phyloP scores from a whole-genome alignment of 2,888 invertebrate genomes.

The Xylota sylvarum region DNA sequence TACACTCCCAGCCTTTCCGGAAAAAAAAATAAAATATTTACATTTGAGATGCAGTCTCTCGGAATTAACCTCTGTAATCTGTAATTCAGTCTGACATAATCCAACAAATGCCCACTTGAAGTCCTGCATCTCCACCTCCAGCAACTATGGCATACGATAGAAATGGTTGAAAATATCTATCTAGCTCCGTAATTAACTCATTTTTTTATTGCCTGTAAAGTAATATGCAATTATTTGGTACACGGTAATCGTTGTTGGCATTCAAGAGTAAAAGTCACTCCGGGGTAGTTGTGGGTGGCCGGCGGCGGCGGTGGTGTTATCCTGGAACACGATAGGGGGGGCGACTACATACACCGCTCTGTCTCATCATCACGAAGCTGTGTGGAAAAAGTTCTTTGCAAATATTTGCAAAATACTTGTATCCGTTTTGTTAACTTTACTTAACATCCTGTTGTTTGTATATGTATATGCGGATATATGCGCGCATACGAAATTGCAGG shows the following conservation, averaged over 20 bases:
- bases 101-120: constrained; percentile 72
- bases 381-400: constrained; percentile 76
- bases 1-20: not conserved
- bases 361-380: constrained; percentile 27
- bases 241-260: constrained; percentile 73
- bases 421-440: constrained; percentile 77
- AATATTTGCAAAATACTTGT: constrained; percentile 77
- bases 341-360: constrained; percentile 17
- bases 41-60: constrained; percentile 60
- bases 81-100: constrained; percentile 72
- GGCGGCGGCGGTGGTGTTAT: constrained; percentile 18
- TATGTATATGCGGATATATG: constrained; percentile 35
- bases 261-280: constrained; percentile 68
- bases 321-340: constrained; percentile 22
- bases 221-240: constrained; percentile 77
- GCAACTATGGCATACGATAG: constrained; percentile 1
- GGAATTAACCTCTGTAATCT: constrained; percentile 73
- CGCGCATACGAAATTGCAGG: constrained; percentile 66
- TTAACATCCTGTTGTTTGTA: constrained; percentile 73
- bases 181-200: constrained; percentile 68
- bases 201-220: constrained; percentile 74
- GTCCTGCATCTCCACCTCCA: constrained; percentile 11
- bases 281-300: constrained; percentile 7
- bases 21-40: constrained; percentile 46
- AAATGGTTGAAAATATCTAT: constrained; percentile 51